Percentiles rank a stretch among this genome's conserved stretches.
These are phyloP conservation scores for Carcinoscorpius rotundicauda DNA, from an alignment of 1,140 invertebrate species.

Conservation along the genomic window DNA sequence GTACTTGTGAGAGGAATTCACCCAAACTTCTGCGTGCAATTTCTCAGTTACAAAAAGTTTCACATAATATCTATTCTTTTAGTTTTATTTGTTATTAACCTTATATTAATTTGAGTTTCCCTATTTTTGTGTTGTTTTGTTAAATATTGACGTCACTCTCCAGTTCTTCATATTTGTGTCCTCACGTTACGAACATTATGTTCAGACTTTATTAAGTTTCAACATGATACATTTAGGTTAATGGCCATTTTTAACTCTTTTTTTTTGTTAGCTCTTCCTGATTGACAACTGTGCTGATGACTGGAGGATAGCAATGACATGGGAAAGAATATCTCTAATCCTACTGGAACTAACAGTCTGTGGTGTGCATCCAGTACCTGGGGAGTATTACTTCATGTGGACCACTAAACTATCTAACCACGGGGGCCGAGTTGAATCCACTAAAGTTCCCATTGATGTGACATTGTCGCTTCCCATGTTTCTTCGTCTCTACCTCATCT, in stretches of 20 bases:
- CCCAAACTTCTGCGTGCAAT: no score
- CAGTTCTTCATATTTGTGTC: no score
- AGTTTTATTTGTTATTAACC: no score
- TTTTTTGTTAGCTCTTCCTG: slow-evolving; percentile 76
- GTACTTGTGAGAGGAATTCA: no score
- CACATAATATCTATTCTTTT: no score
- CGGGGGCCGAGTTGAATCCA: slow-evolving; percentile 42
- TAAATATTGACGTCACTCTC: no score
- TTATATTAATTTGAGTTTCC: no score
- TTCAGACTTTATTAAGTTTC: no score
- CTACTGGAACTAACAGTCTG: slow-evolving; percentile 85
- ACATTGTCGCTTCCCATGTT: slow-evolving; percentile 98
- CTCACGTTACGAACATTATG: no score
- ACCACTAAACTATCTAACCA: slow-evolving; percentile 89
- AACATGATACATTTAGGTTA: no score
- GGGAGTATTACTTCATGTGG: slow-evolving; percentile 91
- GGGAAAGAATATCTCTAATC: slow-evolving; percentile 87
- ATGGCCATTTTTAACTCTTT: not conserved
- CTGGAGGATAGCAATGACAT: slow-evolving; percentile 99
- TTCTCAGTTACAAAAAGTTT: no score
- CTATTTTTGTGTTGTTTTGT: no score
- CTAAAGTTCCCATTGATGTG: slow-evolving; percentile 83
- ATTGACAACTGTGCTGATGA: slow-evolving; percentile 99
- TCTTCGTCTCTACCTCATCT: slow-evolving; percentile 96
- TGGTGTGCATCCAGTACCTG: slow-evolving; percentile 95